Percentiles rank a stretch among this genome's conserved stretches.
Conservation (phyloP, 92 coral and sea anemone species). For the Plumapathes pennacea region DNA sequence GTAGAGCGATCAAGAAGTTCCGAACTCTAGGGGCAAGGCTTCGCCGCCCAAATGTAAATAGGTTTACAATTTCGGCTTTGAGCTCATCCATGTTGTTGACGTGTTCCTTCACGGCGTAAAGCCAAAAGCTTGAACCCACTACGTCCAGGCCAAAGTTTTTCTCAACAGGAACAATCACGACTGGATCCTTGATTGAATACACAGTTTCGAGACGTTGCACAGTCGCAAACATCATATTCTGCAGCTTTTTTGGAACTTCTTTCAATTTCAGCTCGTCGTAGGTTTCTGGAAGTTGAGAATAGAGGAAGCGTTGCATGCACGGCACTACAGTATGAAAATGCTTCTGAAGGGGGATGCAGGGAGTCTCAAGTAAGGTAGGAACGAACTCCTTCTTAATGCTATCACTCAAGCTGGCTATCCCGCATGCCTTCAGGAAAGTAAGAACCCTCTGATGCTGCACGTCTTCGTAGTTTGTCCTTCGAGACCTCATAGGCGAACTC, state of each 20-base stretch:
- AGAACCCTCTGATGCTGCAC: conserved; percentile 12
- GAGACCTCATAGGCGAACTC: conserved; percentile 5
- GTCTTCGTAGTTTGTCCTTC: conserved; percentile 7
- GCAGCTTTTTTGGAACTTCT: conserved; percentile 36
- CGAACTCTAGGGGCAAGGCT: conserved; percentile 32
- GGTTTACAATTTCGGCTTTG: conserved; percentile 66
- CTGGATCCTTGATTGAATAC: conserved; percentile 57
- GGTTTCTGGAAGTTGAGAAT: conserved; percentile 8
- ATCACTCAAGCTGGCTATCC: conserved; percentile 52
- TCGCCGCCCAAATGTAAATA: conserved; percentile 49
- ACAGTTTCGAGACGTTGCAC: conserved; percentile 66
- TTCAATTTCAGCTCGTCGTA: conserved; percentile 44
- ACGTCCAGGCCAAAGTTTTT: conserved; percentile 44
- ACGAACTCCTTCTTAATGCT: conserved; percentile 50
- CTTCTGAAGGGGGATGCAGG: conserved; percentile 58
- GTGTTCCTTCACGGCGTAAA: conserved; percentile 60
- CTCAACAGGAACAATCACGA: conserved; percentile 32
- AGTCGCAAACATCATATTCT: conserved; percentile 58
- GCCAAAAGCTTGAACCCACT: conserved; percentile 19
- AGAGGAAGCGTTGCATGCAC: conserved; percentile 64
- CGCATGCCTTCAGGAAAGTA: conserved; percentile 59
- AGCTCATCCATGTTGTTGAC: conserved; percentile 44
- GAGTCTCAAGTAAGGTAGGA: conserved; percentile 35
- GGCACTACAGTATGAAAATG: conserved; percentile 71
- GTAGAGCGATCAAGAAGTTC: conserved; percentile 57